Conservation (phyloP, 2,888 invertebrate species). For the Drosophila siamana region DNA sequence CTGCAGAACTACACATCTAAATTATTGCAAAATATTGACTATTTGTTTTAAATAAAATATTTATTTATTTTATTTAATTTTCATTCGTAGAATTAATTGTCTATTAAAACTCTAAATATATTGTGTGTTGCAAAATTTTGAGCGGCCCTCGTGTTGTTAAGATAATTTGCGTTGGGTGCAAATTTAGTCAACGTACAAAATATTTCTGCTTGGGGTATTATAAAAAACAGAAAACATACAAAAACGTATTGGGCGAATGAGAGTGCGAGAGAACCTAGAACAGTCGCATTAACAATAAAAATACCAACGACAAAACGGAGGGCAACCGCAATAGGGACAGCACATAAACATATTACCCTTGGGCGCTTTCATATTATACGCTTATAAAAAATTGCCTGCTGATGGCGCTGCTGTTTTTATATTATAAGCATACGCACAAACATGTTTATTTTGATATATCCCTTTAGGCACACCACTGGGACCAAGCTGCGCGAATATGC, state of each 20-base stretch:
- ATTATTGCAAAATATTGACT: too few species aligned
- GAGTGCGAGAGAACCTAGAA: background rate
- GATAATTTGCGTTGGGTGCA: constrained; percentile 52
- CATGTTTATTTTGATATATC: constrained; percentile 11
- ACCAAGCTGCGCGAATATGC: constrained; percentile 33
- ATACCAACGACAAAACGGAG: constrained; percentile 10
- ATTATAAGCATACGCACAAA: background rate
- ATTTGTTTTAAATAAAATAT: too few species aligned
- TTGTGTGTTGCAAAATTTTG: too few species aligned
- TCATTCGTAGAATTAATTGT: too few species aligned
- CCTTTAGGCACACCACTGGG: constrained; percentile 16
- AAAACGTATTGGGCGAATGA: background rate
- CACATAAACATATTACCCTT: constrained; percentile 63
- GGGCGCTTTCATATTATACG: constrained; percentile 64
- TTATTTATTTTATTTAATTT: too few species aligned
- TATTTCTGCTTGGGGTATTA: constrained; percentile 45
- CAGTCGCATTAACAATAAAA: constrained; percentile 13
- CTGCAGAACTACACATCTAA: too few species aligned
- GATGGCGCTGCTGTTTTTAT: constrained; percentile 18
- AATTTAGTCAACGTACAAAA: constrained; percentile 47
- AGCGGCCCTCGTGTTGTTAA: constrained; percentile 22
- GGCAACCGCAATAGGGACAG: constrained; percentile 31
- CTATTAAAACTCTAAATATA: background rate
- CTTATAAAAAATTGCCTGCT: constrained; percentile 46
- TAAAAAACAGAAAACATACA: constrained; percentile 17